A percentile compares a stretch with the other conserved stretches of the same genome.
These are phyloP conservation scores for Callaeas wilsoni DNA, from an alignment of 2,113 vertebrate genomes.

Conservation along the genomic window DNA sequence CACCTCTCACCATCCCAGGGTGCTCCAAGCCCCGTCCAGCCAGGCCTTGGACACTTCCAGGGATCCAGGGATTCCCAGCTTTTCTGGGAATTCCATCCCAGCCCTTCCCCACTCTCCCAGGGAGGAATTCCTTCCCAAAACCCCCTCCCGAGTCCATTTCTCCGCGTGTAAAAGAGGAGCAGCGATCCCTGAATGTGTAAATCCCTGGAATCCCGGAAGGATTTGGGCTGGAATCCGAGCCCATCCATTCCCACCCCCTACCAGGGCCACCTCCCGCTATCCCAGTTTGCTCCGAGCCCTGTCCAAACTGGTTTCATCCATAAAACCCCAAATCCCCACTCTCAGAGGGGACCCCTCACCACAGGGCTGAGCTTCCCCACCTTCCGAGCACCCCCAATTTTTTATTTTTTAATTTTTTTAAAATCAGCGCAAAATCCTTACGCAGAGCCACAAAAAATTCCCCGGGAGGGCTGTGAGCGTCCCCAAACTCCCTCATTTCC, in stretches of 20 bases:
- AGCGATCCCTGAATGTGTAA: no score
- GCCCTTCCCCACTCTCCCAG: background rate
- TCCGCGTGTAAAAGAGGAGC: background rate
- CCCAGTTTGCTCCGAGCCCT: background rate
- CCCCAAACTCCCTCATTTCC: background rate
- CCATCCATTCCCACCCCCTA: background rate
- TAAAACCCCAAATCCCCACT: accelerated
- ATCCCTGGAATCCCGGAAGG: background rate
- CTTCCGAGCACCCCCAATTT: background rate
- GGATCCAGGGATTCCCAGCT: background rate
- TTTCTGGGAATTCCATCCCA: background rate
- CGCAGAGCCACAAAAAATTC: accelerated
- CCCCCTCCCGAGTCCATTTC: no score
- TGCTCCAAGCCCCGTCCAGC: background rate
- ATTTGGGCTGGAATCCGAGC: background rate
- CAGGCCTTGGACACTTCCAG: background rate
- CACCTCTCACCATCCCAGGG: accelerated
- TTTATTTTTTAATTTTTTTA: no score
- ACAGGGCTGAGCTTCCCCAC: background rate
- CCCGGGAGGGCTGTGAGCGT: accelerated
- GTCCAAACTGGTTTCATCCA: accelerated
- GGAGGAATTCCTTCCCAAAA: background rate
- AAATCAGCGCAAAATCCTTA: accelerated
- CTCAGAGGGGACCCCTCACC: background rate
- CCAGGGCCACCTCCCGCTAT: background rate